Evolutionary conservation across 2,113 vertebrate species (phyloP).

Genomic region (Procapra przewalskii): DNA sequence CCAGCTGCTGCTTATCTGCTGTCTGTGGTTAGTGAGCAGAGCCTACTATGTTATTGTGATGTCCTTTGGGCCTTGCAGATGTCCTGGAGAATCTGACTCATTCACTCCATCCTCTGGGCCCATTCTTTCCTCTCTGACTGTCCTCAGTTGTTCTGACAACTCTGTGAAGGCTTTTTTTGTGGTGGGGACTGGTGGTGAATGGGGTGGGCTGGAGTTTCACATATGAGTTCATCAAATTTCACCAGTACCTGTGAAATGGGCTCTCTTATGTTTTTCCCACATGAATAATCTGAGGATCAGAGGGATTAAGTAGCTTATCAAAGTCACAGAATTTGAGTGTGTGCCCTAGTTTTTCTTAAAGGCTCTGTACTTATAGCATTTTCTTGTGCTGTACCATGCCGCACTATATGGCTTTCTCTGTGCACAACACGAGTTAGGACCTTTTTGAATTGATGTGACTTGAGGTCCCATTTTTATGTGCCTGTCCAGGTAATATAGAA

Average conservation of each 20-base stretch:
- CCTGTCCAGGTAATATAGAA: not conserved
- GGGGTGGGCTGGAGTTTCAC: not conserved
- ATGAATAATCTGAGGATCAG: not conserved
- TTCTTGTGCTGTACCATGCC: not conserved
- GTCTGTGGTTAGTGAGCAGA: not conserved
- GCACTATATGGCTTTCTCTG: not conserved
- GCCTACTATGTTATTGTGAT: accelerated
- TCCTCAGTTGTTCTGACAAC: accelerated
- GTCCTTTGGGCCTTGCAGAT: not conserved
- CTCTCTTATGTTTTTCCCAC: not conserved
- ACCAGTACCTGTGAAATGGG: not conserved
- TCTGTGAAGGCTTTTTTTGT: no score
- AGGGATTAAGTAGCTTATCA: not conserved
- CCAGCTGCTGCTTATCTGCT: not conserved
- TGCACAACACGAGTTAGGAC: not conserved
- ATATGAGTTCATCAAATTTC: not conserved
- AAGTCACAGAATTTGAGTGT: not conserved
- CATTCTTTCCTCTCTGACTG: not conserved
- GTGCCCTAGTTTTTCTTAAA: not conserved
- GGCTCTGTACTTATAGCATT: not conserved
- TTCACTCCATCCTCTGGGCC: not conserved
- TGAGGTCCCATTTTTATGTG: no score
- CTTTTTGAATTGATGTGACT: not conserved
- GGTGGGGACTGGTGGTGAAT: not conserved
- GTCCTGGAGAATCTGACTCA: not conserved